These are phyloP conservation scores for Beaufortia kweichowensis DNA, from an alignment of 2,113 vertebrate species.

Conservation along the genomic window DNA sequence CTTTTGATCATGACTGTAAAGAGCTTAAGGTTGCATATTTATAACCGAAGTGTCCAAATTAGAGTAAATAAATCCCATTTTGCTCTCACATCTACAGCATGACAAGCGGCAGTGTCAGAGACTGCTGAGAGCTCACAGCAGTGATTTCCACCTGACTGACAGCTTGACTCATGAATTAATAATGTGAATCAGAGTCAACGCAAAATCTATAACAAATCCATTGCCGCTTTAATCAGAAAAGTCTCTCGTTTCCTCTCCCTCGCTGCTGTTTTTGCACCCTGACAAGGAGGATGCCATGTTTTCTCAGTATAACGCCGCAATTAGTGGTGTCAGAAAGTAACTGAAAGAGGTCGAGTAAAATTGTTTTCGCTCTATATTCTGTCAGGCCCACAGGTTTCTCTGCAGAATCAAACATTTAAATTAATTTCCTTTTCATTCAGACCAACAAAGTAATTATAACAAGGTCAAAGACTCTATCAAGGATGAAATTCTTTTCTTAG, in stretches of 20 bases:
- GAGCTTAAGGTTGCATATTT: constrained; percentile 7
- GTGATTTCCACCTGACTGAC: constrained; percentile 42
- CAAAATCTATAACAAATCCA: constrained; percentile 31
- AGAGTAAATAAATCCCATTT: constrained; percentile 8
- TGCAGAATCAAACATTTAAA: constrained; percentile 49
- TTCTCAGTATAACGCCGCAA: constrained; percentile 44
- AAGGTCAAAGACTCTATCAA: constrained; percentile 61
- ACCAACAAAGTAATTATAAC: constrained; percentile 56
- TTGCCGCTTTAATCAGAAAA: constrained; percentile 37
- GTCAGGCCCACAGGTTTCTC: constrained; percentile 46
- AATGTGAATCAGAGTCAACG: constrained; percentile 37
- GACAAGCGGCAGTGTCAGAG: constrained; percentile 6
- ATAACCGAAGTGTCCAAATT: constrained; percentile 5
- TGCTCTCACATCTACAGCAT: not conserved
- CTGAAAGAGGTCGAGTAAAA: constrained; percentile 46
- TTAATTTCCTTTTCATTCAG: constrained; percentile 28
- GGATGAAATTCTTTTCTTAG: constrained; percentile 48
- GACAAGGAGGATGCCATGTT: constrained; percentile 39
- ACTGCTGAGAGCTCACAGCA: constrained; percentile 44
- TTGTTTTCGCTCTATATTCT: constrained; percentile 45
- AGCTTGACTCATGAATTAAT: constrained; percentile 42
- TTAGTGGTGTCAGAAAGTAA: constrained; percentile 50
- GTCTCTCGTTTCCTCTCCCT: constrained; percentile 15
- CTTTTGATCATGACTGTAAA: not conserved
- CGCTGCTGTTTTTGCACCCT: constrained; percentile 12